A percentile compares a stretch with the other conserved stretches of the same genome.
phyloP scores from a whole-genome alignment of 35 echinoderm and acorn worm genomes.

The Diadema setosum region DNA sequence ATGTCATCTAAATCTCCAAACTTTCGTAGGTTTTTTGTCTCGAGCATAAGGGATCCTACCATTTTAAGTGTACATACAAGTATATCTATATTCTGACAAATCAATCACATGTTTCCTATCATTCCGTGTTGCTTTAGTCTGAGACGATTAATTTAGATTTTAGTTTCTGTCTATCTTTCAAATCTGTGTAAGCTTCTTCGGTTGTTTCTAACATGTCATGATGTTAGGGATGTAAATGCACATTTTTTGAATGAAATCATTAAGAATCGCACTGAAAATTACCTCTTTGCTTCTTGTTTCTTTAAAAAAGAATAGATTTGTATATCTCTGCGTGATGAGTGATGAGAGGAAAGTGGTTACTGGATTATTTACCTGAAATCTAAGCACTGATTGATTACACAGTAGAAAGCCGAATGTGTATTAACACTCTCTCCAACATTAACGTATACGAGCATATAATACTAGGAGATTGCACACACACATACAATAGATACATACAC shows the following conservation, averaged over 20 bases:
- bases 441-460: too few relatives aligned
- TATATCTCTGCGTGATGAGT: too few relatives aligned
- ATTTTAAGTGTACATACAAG: slow-evolving; percentile 19
- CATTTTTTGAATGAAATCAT: slow-evolving; percentile 16
- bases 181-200: neutral
- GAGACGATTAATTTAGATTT: neutral
- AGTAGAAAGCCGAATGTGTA: too few relatives aligned
- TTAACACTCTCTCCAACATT: too few relatives aligned
- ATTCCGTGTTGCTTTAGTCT: slow-evolving; percentile 2
- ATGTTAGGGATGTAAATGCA: neutral
- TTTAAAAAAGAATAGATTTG: too few relatives aligned
- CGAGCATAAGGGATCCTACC: neutral
- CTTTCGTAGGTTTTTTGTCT: neutral
- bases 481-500: too few relatives aligned
- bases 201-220: neutral
- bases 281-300: too few relatives aligned
- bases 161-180: neutral
- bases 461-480: too few relatives aligned
- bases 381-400: too few relatives aligned
- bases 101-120: neutral
- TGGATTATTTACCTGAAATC: too few relatives aligned
- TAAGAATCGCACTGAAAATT: slow-evolving; percentile 12
- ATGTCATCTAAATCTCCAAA: neutral
- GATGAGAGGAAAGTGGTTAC: too few relatives aligned
- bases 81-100: neutral